Base-by-base conservation (phyloP, 2,888 invertebrate species). In the Poecilobothrus nobilitatus region DNA sequence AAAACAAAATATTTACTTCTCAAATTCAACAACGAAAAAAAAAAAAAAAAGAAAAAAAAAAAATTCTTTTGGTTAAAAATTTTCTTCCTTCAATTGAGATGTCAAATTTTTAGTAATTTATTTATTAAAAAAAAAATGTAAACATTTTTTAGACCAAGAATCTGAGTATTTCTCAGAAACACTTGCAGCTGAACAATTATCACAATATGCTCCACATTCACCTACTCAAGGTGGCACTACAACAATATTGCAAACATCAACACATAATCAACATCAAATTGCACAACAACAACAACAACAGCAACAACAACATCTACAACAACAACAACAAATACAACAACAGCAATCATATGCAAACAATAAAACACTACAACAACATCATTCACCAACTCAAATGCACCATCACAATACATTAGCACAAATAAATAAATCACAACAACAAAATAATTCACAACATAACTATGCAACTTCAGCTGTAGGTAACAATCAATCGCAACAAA, bases 121-220 rank as follows among this genome's bases (percentile, higher is more conserved):
- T 63, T 63, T 27, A 27, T 27, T 41, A 33, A 44, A 22, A 34
- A 22, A 34, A 53, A 53, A 53, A 53, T 53, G 15, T 53, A n/a
- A 53, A 53, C 53, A 53, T 34, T 41, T 68, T 27, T 70, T 73
- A 74, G 75, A 76, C 71, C 75, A 81, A 73, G 82, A 82, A 78
- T 81, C 80, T 76, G 82, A 82, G 77, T 82, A 82, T 76, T 82
- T 82, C 77, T 82, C 82, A 76, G 82, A 82, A 77, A 79, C 80
- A 76, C 78, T 82, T 77, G 82, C 82, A 72, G 82, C 82, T 74
- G 82, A 82, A 77, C 81, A 82, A 83, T 74, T 82, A 68, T 80
- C 81, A 76, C 82, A 82, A 77, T 82, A 82, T 77, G 80, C 80
- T 74, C 78, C 79, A 69, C 72, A 72, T 20, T 27, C 82, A 83